phyloP scores from a whole-genome alignment of 2,797 vertebrate species.

The Sciurus carolinensis region DNA sequence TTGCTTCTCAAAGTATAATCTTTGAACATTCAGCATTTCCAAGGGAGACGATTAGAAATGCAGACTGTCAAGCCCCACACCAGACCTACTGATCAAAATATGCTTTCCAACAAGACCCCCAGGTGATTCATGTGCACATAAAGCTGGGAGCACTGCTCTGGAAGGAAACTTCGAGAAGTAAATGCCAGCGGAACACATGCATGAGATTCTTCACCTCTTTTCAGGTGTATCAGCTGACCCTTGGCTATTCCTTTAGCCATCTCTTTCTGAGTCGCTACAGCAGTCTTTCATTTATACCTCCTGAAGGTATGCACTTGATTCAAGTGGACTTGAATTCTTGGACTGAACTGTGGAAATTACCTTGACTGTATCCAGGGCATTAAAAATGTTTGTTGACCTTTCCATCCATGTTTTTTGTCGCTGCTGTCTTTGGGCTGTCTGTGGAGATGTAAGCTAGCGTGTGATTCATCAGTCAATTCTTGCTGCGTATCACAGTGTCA shows the following conservation, averaged over 20 bases:
- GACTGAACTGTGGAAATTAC: background rate
- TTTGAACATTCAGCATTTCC: background rate
- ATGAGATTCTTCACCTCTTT: background rate
- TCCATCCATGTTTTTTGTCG: background rate
- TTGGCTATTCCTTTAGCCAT: background rate
- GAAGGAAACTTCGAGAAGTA: background rate
- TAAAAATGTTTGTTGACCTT: constrained; percentile 57
- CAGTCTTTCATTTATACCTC: constrained; percentile 41
- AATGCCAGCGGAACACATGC: background rate
- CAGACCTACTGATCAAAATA: background rate
- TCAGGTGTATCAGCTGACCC: background rate
- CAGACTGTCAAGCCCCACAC: no score
- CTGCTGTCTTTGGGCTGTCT: constrained; percentile 47
- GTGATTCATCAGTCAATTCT: constrained; percentile 13
- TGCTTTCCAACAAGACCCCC: background rate
- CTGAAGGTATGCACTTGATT: constrained; percentile 57
- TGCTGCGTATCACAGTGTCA: background rate
- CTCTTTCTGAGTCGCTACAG: background rate
- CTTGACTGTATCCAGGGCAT: constrained; percentile 23
- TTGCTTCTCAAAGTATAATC: constrained; percentile 39
- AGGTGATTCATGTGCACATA: background rate
- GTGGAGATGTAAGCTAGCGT: background rate
- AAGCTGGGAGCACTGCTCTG: background rate
- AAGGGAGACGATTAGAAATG: constrained; percentile 1
- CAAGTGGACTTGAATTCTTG: constrained; percentile 54